These are phyloP conservation scores for Ashinkailepas kermadecensis DNA, from an alignment of 2,888 invertebrate species.

Conservation along the genomic window DNA sequence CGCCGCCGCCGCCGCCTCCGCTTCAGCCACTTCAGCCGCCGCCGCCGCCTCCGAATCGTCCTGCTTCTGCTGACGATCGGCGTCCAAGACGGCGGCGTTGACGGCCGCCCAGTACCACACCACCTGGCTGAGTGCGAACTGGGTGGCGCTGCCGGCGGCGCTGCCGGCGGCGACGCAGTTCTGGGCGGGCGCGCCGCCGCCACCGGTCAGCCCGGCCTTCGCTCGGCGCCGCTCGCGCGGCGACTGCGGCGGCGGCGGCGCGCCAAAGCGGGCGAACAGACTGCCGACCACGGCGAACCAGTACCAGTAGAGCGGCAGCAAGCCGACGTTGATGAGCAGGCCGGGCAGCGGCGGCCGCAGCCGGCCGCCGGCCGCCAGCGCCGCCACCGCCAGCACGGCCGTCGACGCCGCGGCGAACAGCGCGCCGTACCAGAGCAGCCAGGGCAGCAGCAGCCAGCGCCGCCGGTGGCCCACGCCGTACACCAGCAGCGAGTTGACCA, in stretches of 20 bases:
- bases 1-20: neutral
- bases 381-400: neutral
- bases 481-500: conserved; percentile 13
- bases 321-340: neutral
- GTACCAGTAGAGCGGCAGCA: conserved; percentile 19
- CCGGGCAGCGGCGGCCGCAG: neutral
- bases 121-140: neutral
- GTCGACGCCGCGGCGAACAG: neutral
- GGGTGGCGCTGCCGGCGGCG: neutral
- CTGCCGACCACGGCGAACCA: neutral
- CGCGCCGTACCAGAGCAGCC: neutral
- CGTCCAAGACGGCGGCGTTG: conserved; percentile 9
- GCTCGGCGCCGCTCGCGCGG: neutral
- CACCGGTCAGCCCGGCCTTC: neutral
- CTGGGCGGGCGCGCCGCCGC: neutral
- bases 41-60: too few relatives aligned
- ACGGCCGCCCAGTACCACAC: conserved; percentile 14
- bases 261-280: neutral
- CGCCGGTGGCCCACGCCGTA: neutral
- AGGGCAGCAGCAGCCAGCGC: conserved; percentile 6
- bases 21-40: too few relatives aligned
- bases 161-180: neutral
- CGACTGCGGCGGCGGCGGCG: neutral
- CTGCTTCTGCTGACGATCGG: neutral
- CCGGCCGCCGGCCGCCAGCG: neutral